Percentiles rank a stretch among this genome's conserved stretches.
Conservation (phyloP, 2,888 invertebrate species). For the Eristalis tenax region DNA sequence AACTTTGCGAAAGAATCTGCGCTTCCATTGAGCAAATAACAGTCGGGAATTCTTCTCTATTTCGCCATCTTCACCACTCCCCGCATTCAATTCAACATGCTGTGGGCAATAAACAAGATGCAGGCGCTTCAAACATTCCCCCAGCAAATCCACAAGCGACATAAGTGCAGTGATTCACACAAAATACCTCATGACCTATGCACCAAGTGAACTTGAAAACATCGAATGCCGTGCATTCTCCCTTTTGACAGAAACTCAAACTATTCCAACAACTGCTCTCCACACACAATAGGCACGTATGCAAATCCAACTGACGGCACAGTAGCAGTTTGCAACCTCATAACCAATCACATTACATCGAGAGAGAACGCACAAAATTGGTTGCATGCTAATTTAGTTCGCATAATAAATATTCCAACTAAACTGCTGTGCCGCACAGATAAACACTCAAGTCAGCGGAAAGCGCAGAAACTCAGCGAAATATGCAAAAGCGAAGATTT, state of each 20-base stretch:
- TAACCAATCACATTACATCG: not conserved
- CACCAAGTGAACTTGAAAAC: not conserved
- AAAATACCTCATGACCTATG: too few species aligned
- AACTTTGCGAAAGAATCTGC: too few species aligned
- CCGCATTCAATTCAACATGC: too few species aligned
- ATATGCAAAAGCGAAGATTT: conserved; percentile 68
- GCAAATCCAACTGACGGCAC: not conserved
- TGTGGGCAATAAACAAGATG: too few species aligned
- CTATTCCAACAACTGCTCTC: not conserved
- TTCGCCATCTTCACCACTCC: too few species aligned
- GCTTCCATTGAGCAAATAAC: too few species aligned
- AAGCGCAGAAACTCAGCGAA: conserved; percentile 19
- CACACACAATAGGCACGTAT: not conserved
- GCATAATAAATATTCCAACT: conserved; percentile 53
- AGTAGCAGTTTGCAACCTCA: not conserved
- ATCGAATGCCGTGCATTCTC: not conserved
- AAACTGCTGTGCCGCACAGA: conserved; percentile 18
- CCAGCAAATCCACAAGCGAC: too few species aligned
- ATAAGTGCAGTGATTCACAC: too few species aligned
- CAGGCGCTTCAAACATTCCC: too few species aligned
- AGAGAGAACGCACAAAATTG: not conserved
- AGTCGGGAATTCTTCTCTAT: too few species aligned
- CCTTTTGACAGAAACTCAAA: not conserved
- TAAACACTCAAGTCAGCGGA: not conserved
- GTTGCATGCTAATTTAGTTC: conserved; percentile 20